Evolutionary conservation across 2,888 invertebrate species (phyloP).

Genomic region (Camptogramma bilineatum): DNA sequence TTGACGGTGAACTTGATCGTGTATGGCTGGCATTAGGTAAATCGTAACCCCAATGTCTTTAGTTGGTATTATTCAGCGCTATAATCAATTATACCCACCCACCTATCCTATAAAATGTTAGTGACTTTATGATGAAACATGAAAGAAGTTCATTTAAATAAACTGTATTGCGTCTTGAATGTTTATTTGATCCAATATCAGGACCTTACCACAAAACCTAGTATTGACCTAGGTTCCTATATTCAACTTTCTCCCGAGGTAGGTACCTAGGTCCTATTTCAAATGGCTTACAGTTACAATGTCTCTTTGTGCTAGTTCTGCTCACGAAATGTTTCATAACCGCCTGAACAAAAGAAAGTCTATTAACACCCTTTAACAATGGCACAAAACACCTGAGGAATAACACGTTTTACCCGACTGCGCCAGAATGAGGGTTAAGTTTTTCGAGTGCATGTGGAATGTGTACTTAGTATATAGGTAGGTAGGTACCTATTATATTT

Average conservation of each 20-base stretch:
- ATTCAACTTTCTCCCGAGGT: conserved; percentile 16
- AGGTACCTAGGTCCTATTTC: conserved; percentile 19
- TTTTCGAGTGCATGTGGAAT: too few relatives aligned
- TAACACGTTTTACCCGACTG: conserved; percentile 12
- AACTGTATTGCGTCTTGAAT: neutral
- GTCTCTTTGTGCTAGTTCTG: conserved; percentile 26
- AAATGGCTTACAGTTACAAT: conserved; percentile 23
- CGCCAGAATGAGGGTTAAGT: too few relatives aligned
- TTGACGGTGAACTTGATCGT: too few relatives aligned
- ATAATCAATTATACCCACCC: too few relatives aligned
- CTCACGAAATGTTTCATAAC: conserved; percentile 40
- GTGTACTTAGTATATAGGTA: too few relatives aligned
- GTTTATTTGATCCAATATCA: neutral
- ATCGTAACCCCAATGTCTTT: too few relatives aligned
- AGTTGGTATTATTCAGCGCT: too few relatives aligned
- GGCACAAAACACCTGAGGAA: conserved; percentile 33
- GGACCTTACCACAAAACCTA: conserved; percentile 12
- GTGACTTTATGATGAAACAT: too few relatives aligned
- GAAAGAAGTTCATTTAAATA: too few relatives aligned
- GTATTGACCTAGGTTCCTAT: neutral
- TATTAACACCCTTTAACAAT: conserved; percentile 35
- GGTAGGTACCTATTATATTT: too few relatives aligned
- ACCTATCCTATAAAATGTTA: too few relatives aligned
- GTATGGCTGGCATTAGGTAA: too few relatives aligned
- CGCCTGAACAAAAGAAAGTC: conserved; percentile 36